Percentiles rank a stretch among this genome's conserved stretches.
These are phyloP conservation scores for Clarias laeviceps DNA, from an alignment of 2,797 vertebrate genomes.

Conservation along the genomic window DNA sequence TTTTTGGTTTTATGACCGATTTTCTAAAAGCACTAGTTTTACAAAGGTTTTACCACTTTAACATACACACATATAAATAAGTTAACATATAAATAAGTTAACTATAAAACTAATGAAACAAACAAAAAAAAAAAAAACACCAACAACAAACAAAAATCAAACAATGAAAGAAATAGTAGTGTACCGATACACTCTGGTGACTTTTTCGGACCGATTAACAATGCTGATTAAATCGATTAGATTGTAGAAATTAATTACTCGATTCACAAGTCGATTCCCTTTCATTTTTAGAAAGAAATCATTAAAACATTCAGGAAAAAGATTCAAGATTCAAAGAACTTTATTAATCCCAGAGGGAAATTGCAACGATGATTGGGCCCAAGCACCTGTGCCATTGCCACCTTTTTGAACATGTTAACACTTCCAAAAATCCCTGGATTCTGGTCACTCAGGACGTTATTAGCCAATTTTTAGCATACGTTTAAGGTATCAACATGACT, in stretches of 20 bases:
- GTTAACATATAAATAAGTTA: neutral
- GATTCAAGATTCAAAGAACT: too few relatives aligned
- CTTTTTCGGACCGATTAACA: neutral
- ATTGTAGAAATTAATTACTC: too few relatives aligned
- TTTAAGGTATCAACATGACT: too few relatives aligned
- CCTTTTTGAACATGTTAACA: too few relatives aligned
- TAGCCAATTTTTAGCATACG: too few relatives aligned
- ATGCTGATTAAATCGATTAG: neutral
- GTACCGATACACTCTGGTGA: neutral
- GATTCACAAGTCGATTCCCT: neutral
- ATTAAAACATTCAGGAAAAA: too few relatives aligned
- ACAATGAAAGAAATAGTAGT: neutral
- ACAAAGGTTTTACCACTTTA: neutral
- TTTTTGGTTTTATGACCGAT: neutral
- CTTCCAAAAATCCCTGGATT: too few relatives aligned
- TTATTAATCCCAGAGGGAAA: too few relatives aligned
- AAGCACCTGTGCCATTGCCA: too few relatives aligned
- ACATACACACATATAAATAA: neutral
- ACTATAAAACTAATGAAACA: neutral
- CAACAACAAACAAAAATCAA: neutral
- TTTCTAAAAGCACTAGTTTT: neutral
- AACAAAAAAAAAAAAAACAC: neutral
- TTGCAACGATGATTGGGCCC: too few relatives aligned
- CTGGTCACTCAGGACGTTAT: too few relatives aligned
- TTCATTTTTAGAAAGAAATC: neutral